Conservation (phyloP, 92 coral and sea anemone genomes). For the Porites lobata region DNA sequence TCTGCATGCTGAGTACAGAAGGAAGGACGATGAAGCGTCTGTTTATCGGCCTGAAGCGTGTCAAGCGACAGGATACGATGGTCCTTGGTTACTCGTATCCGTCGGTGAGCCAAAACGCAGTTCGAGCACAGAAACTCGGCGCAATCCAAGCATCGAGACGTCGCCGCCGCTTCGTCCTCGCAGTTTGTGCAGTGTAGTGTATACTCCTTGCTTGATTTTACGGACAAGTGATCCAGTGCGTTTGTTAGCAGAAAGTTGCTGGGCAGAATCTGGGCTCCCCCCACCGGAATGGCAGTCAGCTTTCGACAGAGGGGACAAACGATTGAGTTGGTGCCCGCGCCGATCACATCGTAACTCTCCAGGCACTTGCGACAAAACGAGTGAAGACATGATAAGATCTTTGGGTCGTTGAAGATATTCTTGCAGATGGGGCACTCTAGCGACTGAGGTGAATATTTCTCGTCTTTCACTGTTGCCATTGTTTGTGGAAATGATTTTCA, state of each 20-base stretch:
- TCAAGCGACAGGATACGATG: constrained; percentile 91
- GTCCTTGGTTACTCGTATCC: constrained; percentile 92
- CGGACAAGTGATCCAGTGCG: constrained; percentile 90
- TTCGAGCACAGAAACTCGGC: constrained; percentile 93
- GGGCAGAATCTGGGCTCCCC: constrained; percentile 72
- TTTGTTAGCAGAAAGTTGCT: constrained; percentile 87
- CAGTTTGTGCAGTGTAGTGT: constrained; percentile 91
- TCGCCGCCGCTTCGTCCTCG: constrained; percentile 88
- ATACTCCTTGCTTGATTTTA: constrained; percentile 91
- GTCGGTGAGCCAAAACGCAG: constrained; percentile 91
- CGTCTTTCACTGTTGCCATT: constrained; percentile 91
- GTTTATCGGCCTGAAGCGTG: constrained; percentile 90
- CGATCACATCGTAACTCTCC: constrained; percentile 88
- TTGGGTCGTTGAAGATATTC: constrained; percentile 86
- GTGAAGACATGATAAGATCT: constrained; percentile 86
- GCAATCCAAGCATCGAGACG: constrained; percentile 92
- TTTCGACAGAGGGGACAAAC: constrained; percentile 94
- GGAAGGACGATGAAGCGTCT: constrained; percentile 90
- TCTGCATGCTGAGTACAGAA: constrained; percentile 84
- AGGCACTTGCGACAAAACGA: constrained; percentile 91
- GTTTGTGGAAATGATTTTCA: constrained; percentile 23
- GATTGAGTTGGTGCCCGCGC: constrained; percentile 89
- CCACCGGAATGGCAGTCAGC: constrained; percentile 85
- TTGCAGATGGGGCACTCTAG: constrained; percentile 86
- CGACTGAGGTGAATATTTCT: constrained; percentile 89